Percentiles rank a stretch among this genome's conserved stretches.
These are phyloP conservation scores for Chelonus formosanus DNA, from an alignment of 2,888 invertebrate species.

Conservation along the genomic window DNA sequence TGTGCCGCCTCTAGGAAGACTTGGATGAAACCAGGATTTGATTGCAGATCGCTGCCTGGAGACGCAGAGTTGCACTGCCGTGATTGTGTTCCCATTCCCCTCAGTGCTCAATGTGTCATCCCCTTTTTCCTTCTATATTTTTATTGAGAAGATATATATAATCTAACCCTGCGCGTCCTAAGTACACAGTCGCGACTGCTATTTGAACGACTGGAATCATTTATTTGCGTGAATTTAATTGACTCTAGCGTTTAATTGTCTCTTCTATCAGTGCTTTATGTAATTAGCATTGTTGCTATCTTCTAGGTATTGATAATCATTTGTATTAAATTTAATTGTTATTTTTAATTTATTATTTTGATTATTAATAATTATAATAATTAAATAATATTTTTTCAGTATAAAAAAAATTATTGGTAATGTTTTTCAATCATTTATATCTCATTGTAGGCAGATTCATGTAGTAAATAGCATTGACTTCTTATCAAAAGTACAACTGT, in stretches of 20 bases:
- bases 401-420: too few relatives aligned
- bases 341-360: too few relatives aligned
- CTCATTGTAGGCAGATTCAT: too few relatives aligned
- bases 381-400: too few relatives aligned
- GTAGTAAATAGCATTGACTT: too few relatives aligned
- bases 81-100: slow-evolving; percentile 39
- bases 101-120: background rate
- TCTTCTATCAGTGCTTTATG: background rate
- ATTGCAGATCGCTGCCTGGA: slow-evolving; percentile 47
- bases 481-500: too few relatives aligned
- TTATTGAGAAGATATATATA: slow-evolving; percentile 10
- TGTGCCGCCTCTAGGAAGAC: slow-evolving; percentile 47
- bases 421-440: too few relatives aligned
- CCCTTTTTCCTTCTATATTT: slow-evolving; percentile 19
- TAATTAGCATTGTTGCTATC: too few relatives aligned
- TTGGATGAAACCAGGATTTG: slow-evolving; percentile 54
- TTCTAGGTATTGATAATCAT: too few relatives aligned
- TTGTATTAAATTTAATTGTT: too few relatives aligned
- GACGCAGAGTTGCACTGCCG: slow-evolving; percentile 33
- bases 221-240: slow-evolving; percentile 14
- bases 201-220: slow-evolving; percentile 23
- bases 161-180: background rate
- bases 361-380: too few relatives aligned
- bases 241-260: background rate
- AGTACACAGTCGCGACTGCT: background rate